A percentile compares a stretch with the other conserved stretches of the same genome.
Conservation (phyloP, 2,888 invertebrate species). For the Nymphalis urticae region DNA sequence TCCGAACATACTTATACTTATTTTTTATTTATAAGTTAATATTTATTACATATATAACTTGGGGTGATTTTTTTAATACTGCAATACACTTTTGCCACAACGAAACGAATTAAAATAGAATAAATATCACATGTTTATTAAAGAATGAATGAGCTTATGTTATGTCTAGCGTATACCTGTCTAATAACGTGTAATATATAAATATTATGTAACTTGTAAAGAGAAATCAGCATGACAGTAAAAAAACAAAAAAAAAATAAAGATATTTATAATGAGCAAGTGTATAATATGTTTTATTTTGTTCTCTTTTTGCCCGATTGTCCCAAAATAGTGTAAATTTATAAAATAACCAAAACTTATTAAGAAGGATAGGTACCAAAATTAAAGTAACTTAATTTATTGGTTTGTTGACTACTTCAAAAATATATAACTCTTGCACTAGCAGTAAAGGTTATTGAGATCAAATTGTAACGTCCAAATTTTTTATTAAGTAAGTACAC, state of each 20-base stretch:
- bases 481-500: too few relatives aligned
- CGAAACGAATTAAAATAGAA: conserved; percentile 11
- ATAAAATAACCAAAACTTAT: too few relatives aligned
- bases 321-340: too few relatives aligned
- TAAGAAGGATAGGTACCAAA: too few relatives aligned
- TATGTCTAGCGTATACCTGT: conserved; percentile 7
- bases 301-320: background rate
- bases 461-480: too few relatives aligned
- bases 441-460: too few relatives aligned
- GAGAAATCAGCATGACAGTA: conserved; percentile 19
- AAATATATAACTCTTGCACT: too few relatives aligned
- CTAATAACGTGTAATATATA: conserved; percentile 7
- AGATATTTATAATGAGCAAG: conserved; percentile 25
- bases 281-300: conserved; percentile 9
- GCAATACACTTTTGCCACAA: background rate
- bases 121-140: conserved; percentile 9
- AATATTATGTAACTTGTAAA: conserved; percentile 15
- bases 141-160: conserved; percentile 17
- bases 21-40: background rate
- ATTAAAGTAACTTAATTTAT: too few relatives aligned
- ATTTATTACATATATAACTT: conserved; percentile 1
- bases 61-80: background rate
- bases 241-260: conserved; percentile 27
- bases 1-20: background rate
- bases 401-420: too few relatives aligned